These are phyloP conservation scores for Actenoides lindsayi DNA, from an alignment of 2,113 vertebrate genomes.

Conservation along the genomic window DNA sequence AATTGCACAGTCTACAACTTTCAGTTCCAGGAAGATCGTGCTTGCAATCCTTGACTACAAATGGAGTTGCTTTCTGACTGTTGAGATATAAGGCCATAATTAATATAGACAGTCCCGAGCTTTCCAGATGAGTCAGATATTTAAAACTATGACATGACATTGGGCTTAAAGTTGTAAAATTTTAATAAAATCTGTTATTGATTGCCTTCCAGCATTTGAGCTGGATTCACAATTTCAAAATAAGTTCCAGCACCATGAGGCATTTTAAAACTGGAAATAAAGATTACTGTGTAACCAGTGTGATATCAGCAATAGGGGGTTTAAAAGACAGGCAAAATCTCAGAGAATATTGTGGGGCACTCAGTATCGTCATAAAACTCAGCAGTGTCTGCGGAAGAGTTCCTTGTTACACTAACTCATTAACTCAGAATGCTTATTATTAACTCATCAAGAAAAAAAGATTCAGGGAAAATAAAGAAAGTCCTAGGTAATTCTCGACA, in stretches of 20 bases:
- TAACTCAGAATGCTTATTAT: background rate
- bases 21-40: conserved; percentile 29
- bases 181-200: background rate
- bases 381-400: background rate
- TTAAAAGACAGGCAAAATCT: background rate
- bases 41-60: conserved; percentile 40
- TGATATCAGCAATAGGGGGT: background rate
- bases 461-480: background rate
- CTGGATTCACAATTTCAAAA: background rate
- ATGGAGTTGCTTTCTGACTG: conserved; percentile 18
- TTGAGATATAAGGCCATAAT: background rate
- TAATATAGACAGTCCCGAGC: background rate
- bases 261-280: background rate
- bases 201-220: background rate
- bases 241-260: background rate
- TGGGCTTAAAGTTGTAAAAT: background rate
- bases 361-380: background rate
- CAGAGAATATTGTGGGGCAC: background rate
- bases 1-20: conserved; percentile 44
- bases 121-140: conserved; percentile 5
- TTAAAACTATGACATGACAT: background rate
- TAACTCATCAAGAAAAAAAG: background rate
- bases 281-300: background rate
- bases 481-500: background rate
- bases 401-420: fast-evolving